Evolutionary conservation across 2,113 vertebrate species (phyloP), one percentile per base, ranked within the genome.

Genomic region (Nothobranchius kuhntae): DNA sequence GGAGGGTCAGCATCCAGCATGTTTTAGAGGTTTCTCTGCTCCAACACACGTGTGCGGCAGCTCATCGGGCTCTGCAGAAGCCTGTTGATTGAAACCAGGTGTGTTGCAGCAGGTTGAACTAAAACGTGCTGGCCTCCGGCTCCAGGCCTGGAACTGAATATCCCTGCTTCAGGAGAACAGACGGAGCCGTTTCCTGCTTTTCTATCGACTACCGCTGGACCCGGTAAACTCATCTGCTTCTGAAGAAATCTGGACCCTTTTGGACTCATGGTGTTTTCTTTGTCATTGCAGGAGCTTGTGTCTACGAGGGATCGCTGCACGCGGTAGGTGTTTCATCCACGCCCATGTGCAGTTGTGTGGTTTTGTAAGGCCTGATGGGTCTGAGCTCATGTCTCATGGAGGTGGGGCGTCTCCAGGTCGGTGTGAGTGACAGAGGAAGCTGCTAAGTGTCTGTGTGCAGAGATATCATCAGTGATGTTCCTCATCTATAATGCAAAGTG

Each of bases 231-330:
- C 21, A 21, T 21, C 21, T 21, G 9, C 1, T 14, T 26, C 53
- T 54, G 38, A 17, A 17, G 52, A 2, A 58, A 24, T 55, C 9
- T 36, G 1, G 36, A 9, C 15, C 17, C 13, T 55, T 58, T 76
- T 12, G 12, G 11, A 10, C 60, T 68, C 17, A 83, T 46, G 52
- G 1, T 46, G 2, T 35, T 24, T 8, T 42, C n/a, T 59, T 40
- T 81, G 38, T 71, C 38, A 61, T 67, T 52, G 6, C 86, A 99
- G 97, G 96, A 94, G 90, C 90, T 64, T 99, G 97, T 87, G 45
- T 92, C 91, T 91, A 93, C 80, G 91, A 91, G 11, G 96, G 95
- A 68, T 88, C 87, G 13, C 77, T 92, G 46, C 76, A 95, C 72
- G 90, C 91, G 94, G 96, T 99, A 96, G 76, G 97, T 95, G 26